Base-by-base conservation (phyloP, 2,797 vertebrate genomes). In the Triplophysa bombifrons region DNA sequence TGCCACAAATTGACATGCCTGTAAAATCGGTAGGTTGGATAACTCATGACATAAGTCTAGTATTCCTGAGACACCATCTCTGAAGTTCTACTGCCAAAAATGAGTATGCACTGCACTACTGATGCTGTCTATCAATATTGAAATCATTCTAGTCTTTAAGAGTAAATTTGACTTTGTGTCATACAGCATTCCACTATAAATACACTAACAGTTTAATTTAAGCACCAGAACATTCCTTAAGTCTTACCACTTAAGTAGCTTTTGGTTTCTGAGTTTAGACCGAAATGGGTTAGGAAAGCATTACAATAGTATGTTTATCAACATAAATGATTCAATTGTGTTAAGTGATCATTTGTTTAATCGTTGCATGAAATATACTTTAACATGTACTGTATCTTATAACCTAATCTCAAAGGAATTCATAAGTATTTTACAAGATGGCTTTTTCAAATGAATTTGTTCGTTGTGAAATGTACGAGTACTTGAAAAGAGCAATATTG, bases 51-150 rank as follows among this genome's bases (percentile, higher is more conserved):
- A 38, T 34, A 7, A 34, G 19, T 19, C 30, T 6, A 34, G 27
- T 63, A 34, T 63, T 63, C 16, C 8, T 38, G 30, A 66, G 41
- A 17, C 50, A 25, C 60, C 10, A 2, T 64, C 30, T 64, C 16
- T 10, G 30, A 10, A 11, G 30, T 64, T 34, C 61, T 77, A n/a
- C 64, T 58, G 74, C 41, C 41, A 50, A 60, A 17, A 11, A 38
- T 38, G 34, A 63, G 9, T 41, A 63, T 58, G 20, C 22, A 13
- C 56, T 25, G 56, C 34, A 56, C 3, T 56, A 66, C 55, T 67
- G 50, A 66, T 75, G 73, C 8, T 56, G 74, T 76, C 20, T 27
- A 27, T 56, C 53, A 68, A 58, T 68, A 58, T 68, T 65, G 48
- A 14, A 34, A 20, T 50, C 34, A 16, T 34, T 50, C 64, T 16